A percentile compares a stretch with the other conserved stretches of the same genome.
phyloP scores from a whole-genome alignment of 2,113 vertebrate genomes.

The Caloenas nicobarica region DNA sequence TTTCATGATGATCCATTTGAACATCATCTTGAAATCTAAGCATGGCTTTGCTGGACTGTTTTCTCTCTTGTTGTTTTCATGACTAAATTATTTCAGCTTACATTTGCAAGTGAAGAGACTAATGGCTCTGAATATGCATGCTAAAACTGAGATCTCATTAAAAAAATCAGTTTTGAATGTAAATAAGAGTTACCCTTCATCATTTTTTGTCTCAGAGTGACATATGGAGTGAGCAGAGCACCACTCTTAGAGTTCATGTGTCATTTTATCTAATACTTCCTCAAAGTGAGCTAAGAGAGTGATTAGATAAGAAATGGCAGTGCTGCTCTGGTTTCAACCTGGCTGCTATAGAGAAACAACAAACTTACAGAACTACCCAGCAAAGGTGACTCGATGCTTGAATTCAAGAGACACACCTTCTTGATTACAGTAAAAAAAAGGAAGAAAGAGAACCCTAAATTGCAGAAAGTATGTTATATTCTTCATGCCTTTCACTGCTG shows the following conservation, averaged over 20 bases:
- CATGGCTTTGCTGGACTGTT: neutral
- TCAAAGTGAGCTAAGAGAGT: neutral
- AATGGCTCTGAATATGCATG: neutral
- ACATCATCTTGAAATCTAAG: constrained; percentile 17
- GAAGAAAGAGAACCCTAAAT: neutral
- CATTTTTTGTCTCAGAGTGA: neutral
- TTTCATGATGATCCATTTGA: constrained; percentile 30
- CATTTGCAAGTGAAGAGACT: neutral
- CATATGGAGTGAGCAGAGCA: neutral
- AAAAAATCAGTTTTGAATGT: neutral
- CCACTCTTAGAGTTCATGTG: neutral
- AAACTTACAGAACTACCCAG: neutral
- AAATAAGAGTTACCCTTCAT: neutral
- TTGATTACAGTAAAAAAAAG: neutral
- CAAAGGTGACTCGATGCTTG: neutral
- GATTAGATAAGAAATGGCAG: neutral
- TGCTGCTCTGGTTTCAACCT: neutral
- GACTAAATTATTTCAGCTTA: neutral
- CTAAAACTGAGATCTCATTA: neutral
- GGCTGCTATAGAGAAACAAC: neutral
- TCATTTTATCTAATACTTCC: neutral
- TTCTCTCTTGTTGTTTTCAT: constrained; percentile 1
- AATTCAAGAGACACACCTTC: neutral
- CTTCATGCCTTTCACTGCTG: neutral
- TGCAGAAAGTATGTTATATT: neutral